Base-by-base conservation (phyloP, 2,888 invertebrate genomes). In the Agonum fuliginosum region DNA sequence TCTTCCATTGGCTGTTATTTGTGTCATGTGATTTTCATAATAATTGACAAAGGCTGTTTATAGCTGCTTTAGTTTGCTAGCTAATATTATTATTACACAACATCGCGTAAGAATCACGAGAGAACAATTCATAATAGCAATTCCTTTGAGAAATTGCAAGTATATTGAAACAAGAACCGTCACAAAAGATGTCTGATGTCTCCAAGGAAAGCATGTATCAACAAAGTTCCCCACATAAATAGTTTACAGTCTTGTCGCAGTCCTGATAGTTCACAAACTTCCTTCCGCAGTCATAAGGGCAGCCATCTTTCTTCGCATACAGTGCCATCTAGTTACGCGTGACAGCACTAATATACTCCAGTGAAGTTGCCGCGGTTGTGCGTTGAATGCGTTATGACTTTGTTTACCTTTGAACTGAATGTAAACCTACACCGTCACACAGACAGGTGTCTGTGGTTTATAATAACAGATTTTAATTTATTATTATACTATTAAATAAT, bases 91-190 rank as follows among this genome's bases (percentile, higher is more conserved):
- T n/a, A n/a, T n/a, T n/a, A n/a, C n/a, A n/a, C n/a, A n/a, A n/a
- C n/a, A n/a, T n/a, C n/a, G n/a, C n/a, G n/a, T n/a, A n/a, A n/a
- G n/a, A n/a, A n/a, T n/a, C n/a, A n/a, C n/a, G n/a, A n/a, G n/a
- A n/a, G n/a, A n/a, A n/a, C n/a, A n/a, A n/a, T n/a, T n/a, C n/a
- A n/a, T n/a, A n/a, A n/a, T n/a, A n/a, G n/a, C n/a, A n/a, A 51
- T 20, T 20, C 51, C 51, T 51, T 51, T 51, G 51, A 51, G 51
- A 51, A 48, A 22, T 51, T 8, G n/a, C n/a, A n/a, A 10, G 22
- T n/a, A 10, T 22, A 3, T 22, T 10, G 22, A 22, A 51, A 51
- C n/a, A 51, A 37, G 37, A 37, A 37, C 8, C 37, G 10, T 8
- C 37, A 6, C 12, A 37, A 37, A 37, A 10, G n/a, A n/a, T n/a